Evolutionary conservation across 2,797 vertebrate genomes (phyloP).

Genomic region (Sternarchorhynchus goeldii): DNA sequence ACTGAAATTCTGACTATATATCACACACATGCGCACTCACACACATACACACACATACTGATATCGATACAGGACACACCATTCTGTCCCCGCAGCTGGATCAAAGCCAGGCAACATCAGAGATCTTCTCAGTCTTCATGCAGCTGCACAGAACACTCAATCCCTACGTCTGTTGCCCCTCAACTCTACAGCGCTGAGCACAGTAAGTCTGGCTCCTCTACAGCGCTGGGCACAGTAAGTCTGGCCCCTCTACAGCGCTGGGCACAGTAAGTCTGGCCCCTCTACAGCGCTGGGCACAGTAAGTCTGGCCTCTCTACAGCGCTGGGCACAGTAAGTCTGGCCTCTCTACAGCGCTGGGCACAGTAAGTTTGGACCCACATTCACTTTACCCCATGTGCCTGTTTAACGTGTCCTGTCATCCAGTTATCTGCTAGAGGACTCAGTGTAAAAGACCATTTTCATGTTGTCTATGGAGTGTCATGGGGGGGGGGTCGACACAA

Average conservation of each 20-base stretch:
- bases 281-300: too few species aligned
- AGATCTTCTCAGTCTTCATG: slow-evolving; percentile 17
- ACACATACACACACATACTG: neutral
- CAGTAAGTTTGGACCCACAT: too few species aligned
- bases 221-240: too few species aligned
- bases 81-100: slow-evolving; percentile 18
- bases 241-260: too few species aligned
- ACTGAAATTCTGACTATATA: slow-evolving; percentile 35
- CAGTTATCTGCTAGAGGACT: slow-evolving; percentile 1
- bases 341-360: too few species aligned
- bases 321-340: too few species aligned
- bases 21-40: neutral
- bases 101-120: slow-evolving; percentile 18
- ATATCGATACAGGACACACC: slow-evolving; percentile 16
- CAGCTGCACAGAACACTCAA: neutral
- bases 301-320: too few species aligned
- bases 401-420: neutral
- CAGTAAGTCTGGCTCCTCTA: neutral
- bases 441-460: neutral
- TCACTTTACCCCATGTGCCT: too few species aligned
- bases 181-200: neutral
- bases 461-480: neutral
- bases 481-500: neutral
- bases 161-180: neutral
- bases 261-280: too few species aligned